Evolutionary conservation across 2,113 vertebrate genomes (phyloP), one percentile per base, ranked within the genome.

Genomic region (Eptesicus fuscus): DNA sequence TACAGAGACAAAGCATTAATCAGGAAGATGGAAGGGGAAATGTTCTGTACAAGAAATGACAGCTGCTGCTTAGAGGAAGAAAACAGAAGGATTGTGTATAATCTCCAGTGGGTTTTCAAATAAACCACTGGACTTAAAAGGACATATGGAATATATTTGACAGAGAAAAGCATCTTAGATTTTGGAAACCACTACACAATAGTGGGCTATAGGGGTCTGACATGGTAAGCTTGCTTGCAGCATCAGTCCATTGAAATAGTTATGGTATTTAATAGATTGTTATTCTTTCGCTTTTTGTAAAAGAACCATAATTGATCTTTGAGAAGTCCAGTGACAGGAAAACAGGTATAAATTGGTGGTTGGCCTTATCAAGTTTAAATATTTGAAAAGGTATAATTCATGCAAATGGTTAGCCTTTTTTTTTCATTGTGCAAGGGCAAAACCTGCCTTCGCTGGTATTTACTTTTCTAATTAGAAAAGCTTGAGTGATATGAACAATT

Each of bases 391-490:
- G 30, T 51, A 70, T 91, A 92, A 96, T 83, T 96, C 13, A 89
- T 97, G 59, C 13, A 88, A 83, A 96, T 97, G 93, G 56, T 95
- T 65, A 95, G 73, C n/a, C 85, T 97, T 32, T 94, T 71, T 96
- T 56, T 37, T 69, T 37, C 94, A 8, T 42, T 89, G 49, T 91
- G 49, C 95, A 83, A 95, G 96, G 82, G 79, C 83, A 91, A 91
- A 92, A 95, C 90, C 80, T 89, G 76, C 94, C 73, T 78, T 23
- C 40, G 83, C 49, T 95, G 79, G 16, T 97, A 74, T 98, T 98
- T 98, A 95, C 94, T 97, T 97, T 96, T 96, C 91, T 97, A 96
- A 97, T 98, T 97, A 98, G 96, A 96, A 97, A 96, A 97, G 93
- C 4, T 17, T 97, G 96, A 97, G 90, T 93, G 96, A 98, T 97